Evolutionary conservation across 2,888 invertebrate species (phyloP), one percentile per base, ranked within the genome.

Genomic region (Daptonema setosum): DNA sequence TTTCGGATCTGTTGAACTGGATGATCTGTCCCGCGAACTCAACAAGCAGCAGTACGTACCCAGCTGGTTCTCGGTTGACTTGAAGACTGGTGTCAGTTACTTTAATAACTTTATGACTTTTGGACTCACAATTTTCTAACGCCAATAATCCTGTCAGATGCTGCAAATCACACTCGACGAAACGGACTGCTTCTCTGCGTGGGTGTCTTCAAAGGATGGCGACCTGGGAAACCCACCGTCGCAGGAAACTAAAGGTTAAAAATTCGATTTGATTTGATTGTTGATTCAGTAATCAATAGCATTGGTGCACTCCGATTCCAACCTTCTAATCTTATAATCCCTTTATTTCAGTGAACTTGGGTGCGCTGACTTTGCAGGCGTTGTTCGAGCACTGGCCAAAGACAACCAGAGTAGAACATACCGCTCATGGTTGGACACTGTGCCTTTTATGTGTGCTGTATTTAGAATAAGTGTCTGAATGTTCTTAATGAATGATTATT

Each of bases 61-160:
- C 29, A 91, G 87, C 75, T 97, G 97, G 97, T 99, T 99, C 72
- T 86, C 86, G 63, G 90, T 95, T 51, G 97, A 99, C 75, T 79
- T 97, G 52, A 97, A 97, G 77, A 95, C 91, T 58, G 97, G 97
- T 60, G 85, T 87, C 74, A 72, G 79, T 74, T 59, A 8, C 8
- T 11, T 35, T 35, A 35, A 35, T 11, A 35, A 35, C 8, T 17
- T 35, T 35, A 35, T 35, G 17, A 45, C 17, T 45, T 45, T 5
- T n/a, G 8, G 3, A 45, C n/a, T n/a, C 3, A 3, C 11, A n/a
- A 3, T 45, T 45, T 14, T 45, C 8, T 8, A n/a, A 11, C 35
- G 17, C 8, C 35, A 8, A 11, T 35, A 11, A 35, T 35, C 8
- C 8, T 35, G 35, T 1, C 64, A 86, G 85, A 86, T 95, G 85